These are phyloP conservation scores for Amphipyra tragopoginis DNA, from an alignment of 2,888 invertebrate species.

Conservation along the genomic window DNA sequence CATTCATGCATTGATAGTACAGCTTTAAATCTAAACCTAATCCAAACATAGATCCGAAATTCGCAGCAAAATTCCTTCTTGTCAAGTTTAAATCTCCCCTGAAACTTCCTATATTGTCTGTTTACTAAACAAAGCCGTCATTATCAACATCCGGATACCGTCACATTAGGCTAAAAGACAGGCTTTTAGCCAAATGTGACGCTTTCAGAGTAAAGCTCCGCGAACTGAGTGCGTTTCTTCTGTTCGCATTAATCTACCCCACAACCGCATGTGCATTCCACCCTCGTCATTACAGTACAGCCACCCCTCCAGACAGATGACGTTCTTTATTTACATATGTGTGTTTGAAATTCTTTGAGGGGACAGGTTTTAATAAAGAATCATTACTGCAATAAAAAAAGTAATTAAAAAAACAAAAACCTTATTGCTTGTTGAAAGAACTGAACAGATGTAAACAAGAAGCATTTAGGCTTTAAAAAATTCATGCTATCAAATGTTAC, in stretches of 20 bases:
- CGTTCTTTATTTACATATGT: constrained; percentile 56
- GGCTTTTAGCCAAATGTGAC: constrained; percentile 48
- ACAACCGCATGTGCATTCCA: constrained; percentile 44
- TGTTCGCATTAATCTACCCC: constrained; percentile 41
- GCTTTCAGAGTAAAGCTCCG: constrained; percentile 21
- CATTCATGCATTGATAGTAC: too few relatives aligned
- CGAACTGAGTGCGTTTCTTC: constrained; percentile 36
- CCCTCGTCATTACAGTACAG: constrained; percentile 53
- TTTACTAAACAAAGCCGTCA: constrained; percentile 10
- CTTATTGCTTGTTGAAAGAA: too few relatives aligned
- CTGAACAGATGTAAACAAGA: too few relatives aligned
- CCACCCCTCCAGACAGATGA: constrained; percentile 66
- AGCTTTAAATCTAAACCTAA: too few relatives aligned
- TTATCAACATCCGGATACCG: constrained; percentile 15
- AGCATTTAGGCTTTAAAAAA: too few relatives aligned
- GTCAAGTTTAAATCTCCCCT: not conserved
- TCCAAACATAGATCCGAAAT: not conserved
- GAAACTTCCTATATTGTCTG: not conserved
- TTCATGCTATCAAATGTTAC: too few relatives aligned
- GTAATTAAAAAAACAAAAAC: too few relatives aligned
- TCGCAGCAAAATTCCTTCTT: not conserved
- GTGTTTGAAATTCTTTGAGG: constrained; percentile 28
- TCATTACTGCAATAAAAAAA: constrained; percentile 1
- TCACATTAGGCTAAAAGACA: constrained; percentile 53
- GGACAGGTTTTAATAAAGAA: constrained; percentile 21